phyloP scores from a whole-genome alignment of 2,797 vertebrate genomes.

The Taenioides sp. region DNA sequence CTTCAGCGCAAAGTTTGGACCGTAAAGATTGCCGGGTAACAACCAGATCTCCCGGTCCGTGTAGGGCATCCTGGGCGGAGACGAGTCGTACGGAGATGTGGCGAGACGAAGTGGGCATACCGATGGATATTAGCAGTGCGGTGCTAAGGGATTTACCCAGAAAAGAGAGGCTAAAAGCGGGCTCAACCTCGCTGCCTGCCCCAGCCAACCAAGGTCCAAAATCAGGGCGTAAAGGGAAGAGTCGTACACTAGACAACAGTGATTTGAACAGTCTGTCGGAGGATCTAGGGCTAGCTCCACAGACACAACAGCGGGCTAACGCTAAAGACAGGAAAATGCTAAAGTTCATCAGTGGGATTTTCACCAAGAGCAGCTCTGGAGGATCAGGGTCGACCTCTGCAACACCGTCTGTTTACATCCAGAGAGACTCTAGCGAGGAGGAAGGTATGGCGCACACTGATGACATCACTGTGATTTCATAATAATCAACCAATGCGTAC shows the following conservation, averaged over 20 bases:
- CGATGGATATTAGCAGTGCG: constrained; percentile 65
- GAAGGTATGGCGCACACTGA: constrained; percentile 69
- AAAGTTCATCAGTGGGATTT: constrained; percentile 97
- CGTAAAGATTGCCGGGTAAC: constrained; percentile 73
- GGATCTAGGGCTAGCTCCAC: constrained; percentile 73
- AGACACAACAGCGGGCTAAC: constrained; percentile 65
- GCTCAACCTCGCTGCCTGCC: constrained; percentile 75
- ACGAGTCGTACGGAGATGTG: constrained; percentile 70
- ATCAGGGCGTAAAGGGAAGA: constrained; percentile 88
- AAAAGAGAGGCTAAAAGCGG: constrained; percentile 78
- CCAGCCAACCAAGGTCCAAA: constrained; percentile 65
- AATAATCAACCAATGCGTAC: too few species aligned
- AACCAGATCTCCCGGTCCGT: constrained; percentile 76
- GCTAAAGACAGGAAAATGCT: constrained; percentile 94
- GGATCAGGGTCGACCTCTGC: constrained; percentile 73
- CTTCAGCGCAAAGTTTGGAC: constrained; percentile 79
- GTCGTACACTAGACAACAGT: constrained; percentile 94
- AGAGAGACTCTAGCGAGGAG: constrained; percentile 82
- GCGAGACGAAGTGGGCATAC: constrained; percentile 58
- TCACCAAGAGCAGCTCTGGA: constrained; percentile 87
- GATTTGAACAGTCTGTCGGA: constrained; percentile 87
- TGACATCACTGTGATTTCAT: background rate
- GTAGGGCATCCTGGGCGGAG: constrained; percentile 90
- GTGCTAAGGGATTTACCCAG: constrained; percentile 79
- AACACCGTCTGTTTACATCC: constrained; percentile 75